Evolutionary conservation across 2,888 invertebrate genomes (phyloP).

Genomic region (Kuschelorhynchus macadamiae): DNA sequence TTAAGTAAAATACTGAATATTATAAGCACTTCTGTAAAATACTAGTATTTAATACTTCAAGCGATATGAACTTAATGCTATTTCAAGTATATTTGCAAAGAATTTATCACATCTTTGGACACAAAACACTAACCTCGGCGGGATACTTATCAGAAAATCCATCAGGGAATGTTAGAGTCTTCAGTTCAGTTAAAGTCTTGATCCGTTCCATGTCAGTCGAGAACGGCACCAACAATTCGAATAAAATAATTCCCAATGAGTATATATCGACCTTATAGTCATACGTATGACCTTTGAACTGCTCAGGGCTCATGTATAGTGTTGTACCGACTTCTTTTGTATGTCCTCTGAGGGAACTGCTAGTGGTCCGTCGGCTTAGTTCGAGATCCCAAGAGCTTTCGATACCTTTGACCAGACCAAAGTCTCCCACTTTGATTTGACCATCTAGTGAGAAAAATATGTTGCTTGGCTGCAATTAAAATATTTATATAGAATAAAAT

Average conservation of each 20-base stretch:
- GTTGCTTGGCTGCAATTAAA: constrained; percentile 80
- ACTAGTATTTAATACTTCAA: too few species aligned
- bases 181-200: constrained; percentile 75
- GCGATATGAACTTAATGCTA: too few species aligned
- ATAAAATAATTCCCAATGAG: constrained; percentile 93
- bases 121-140: constrained; percentile 78
- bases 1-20: too few species aligned
- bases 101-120: too few species aligned
- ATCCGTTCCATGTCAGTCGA: constrained; percentile 92
- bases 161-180: constrained; percentile 78
- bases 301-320: constrained; percentile 99
- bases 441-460: constrained; percentile 95
- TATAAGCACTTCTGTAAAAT: too few species aligned
- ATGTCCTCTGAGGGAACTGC: constrained; percentile 65
- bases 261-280: constrained; percentile 96
- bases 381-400: constrained; percentile 70
- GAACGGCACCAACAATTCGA: constrained; percentile 93
- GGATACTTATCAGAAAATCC: constrained; percentile 77
- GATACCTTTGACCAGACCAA: constrained; percentile 96
- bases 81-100: too few species aligned
- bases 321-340: constrained; percentile 84
- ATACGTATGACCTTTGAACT: constrained; percentile 81
- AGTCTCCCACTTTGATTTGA: constrained; percentile 96
- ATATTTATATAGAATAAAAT: not conserved
- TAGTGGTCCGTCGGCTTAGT: constrained; percentile 67